phyloP scores from a whole-genome alignment of 2,888 invertebrate genomes.

The Ctena decussata region DNA sequence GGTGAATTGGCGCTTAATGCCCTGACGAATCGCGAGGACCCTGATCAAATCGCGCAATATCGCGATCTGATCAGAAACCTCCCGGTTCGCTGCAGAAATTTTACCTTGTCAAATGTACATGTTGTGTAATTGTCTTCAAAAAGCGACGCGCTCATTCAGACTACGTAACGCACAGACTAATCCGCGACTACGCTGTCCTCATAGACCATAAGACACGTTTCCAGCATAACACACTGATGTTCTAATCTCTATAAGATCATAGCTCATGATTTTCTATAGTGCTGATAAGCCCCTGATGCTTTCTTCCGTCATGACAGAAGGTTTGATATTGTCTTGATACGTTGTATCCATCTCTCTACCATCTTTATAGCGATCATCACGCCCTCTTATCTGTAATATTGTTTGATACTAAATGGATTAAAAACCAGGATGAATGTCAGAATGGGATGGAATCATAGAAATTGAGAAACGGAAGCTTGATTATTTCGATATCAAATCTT shows the following conservation, averaged over 20 bases:
- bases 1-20: too few relatives aligned
- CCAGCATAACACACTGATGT: background rate
- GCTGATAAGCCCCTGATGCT: constrained; percentile 20
- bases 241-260: constrained; percentile 5
- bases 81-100: too few relatives aligned
- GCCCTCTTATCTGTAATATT: constrained; percentile 64
- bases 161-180: too few relatives aligned
- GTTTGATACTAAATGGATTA: constrained; percentile 66
- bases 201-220: too few relatives aligned
- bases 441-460: background rate
- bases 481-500: constrained; percentile 55
- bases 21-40: too few relatives aligned
- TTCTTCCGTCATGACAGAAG: constrained; percentile 37
- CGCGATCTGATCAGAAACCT: too few relatives aligned
- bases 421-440: constrained; percentile 10
- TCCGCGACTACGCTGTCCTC: too few relatives aligned
- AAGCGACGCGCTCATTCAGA: too few relatives aligned
- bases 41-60: too few relatives aligned
- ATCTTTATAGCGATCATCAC: constrained; percentile 67
- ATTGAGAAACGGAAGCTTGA: background rate
- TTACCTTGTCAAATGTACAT: too few relatives aligned
- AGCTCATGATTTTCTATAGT: constrained; percentile 6
- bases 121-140: too few relatives aligned
- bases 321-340: constrained; percentile 55
- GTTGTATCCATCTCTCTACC: constrained; percentile 56